These are phyloP conservation scores for Leucopsar rothschildi DNA, from an alignment of 2,113 vertebrate genomes.

Conservation along the genomic window DNA sequence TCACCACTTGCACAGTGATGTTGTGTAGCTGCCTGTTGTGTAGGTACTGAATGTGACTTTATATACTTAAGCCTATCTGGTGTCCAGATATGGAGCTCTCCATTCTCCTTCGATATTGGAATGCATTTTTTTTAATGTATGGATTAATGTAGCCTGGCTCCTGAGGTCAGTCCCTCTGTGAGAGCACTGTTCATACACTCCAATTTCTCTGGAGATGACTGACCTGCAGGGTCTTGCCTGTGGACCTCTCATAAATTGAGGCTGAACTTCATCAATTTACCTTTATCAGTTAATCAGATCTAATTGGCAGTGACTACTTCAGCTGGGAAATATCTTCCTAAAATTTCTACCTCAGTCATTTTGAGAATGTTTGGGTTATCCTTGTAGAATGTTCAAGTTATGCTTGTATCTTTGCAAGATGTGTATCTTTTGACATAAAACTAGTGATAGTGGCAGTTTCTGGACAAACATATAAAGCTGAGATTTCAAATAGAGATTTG, in stretches of 20 bases:
- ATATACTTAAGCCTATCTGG: background rate
- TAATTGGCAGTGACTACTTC: background rate
- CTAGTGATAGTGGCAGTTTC: background rate
- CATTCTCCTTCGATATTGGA: background rate
- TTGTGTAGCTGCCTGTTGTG: background rate
- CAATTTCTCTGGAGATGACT: background rate
- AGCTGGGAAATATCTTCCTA: background rate
- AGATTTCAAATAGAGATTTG: background rate
- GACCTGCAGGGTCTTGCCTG: background rate
- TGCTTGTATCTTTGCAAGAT: background rate
- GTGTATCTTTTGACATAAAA: background rate
- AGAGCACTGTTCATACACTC: background rate
- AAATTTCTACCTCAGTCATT: background rate
- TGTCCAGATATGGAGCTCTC: background rate
- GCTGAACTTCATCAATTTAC: background rate
- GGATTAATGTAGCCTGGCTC: background rate
- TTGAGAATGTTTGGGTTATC: background rate
- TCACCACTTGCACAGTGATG: background rate
- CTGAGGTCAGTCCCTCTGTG: background rate
- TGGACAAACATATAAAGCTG: background rate
- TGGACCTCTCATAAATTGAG: background rate
- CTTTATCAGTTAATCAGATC: background rate
- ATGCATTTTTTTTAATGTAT: background rate
- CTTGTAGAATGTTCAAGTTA: background rate
- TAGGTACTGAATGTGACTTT: background rate